Evolutionary conservation across 2,888 invertebrate genomes (phyloP), one percentile per base, ranked within the genome.

Genomic region (Schrankia costaestrigalis): DNA sequence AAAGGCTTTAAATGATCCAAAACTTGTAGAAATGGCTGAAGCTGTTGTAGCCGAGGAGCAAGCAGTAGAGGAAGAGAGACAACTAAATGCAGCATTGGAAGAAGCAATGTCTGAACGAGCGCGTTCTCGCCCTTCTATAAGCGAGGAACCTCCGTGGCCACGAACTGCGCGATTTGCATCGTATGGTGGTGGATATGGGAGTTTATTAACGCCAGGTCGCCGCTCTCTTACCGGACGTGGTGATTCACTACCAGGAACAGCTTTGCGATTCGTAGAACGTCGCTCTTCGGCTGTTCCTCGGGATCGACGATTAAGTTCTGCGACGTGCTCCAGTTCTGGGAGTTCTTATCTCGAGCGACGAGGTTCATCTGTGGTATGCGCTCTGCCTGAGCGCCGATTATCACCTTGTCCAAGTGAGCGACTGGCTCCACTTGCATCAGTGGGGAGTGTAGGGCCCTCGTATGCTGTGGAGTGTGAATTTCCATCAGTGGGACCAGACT

Each of bases 241-340:
- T 34, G 91, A 89, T 73, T 92, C 90, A 45, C 90, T 90, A 48
- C 93, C 89, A 18, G 91, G 90, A 47, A 92, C 79, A 42, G 90
- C 78, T 51, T 76, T 86, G 61, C 87, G 85, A 57, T 90, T 86
- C 45, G 75, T 80, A 62, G 83, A 89, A 75, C 80, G 87, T 50
- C 82, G 87, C 50, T 67, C 77, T 39, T 89, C 85, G 67, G 89
- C 74, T 55, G 89, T 85, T 2, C 71, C 78, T 7, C 76, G 86
- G 3, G 85, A 85, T 45, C 78, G 95, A 24, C 90, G 95, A 26
- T 90, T 93, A 56, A 95, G 95, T 69, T 95, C 94, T 48, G 93
- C 94, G 61, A 95, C 95, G 15, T 95, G 94, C 76, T 95, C 95
- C 56, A 95, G 95, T 67, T 94, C 94, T 19, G 95, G 93, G 39